These are phyloP conservation scores for Acromyrmex echinatior DNA, from an alignment of 1,140 invertebrate genomes.

Conservation along the genomic window DNA sequence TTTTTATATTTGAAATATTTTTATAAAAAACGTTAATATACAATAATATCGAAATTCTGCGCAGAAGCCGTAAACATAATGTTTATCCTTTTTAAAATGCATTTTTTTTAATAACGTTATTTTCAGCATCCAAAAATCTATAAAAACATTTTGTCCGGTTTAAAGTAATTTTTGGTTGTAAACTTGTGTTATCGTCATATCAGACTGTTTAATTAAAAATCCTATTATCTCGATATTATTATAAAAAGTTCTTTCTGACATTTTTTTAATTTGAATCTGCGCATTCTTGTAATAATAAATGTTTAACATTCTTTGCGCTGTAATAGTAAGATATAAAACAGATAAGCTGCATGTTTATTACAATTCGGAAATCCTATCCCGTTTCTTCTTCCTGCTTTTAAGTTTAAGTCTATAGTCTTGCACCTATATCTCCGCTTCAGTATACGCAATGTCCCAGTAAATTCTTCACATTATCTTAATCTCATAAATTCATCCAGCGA, in stretches of 20 bases:
- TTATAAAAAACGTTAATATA: too few species aligned
- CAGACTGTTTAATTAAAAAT: not conserved
- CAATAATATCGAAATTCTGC: too few species aligned
- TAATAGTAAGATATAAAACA: not conserved
- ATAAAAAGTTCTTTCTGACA: not conserved
- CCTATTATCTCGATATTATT: not conserved
- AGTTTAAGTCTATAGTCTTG: not conserved
- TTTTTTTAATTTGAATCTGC: not conserved
- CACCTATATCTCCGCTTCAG: not conserved
- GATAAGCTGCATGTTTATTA: not conserved
- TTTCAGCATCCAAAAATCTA: too few species aligned
- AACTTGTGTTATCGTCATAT: not conserved
- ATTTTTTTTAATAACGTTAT: too few species aligned
- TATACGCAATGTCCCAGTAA: constrained; percentile 12
- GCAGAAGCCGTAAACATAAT: too few species aligned
- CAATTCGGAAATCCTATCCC: not conserved
- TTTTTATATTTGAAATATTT: too few species aligned
- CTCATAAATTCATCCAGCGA: constrained; percentile 27
- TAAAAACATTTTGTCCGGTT: too few species aligned
- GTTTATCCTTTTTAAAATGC: too few species aligned
- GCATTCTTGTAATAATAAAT: not conserved
- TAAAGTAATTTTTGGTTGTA: too few species aligned
- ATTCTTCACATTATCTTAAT: constrained; percentile 1
- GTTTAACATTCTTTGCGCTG: not conserved
- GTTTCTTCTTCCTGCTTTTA: not conserved